These are phyloP conservation scores for Lingula anatina DNA, from an alignment of 2,888 invertebrate species.

Conservation along the genomic window DNA sequence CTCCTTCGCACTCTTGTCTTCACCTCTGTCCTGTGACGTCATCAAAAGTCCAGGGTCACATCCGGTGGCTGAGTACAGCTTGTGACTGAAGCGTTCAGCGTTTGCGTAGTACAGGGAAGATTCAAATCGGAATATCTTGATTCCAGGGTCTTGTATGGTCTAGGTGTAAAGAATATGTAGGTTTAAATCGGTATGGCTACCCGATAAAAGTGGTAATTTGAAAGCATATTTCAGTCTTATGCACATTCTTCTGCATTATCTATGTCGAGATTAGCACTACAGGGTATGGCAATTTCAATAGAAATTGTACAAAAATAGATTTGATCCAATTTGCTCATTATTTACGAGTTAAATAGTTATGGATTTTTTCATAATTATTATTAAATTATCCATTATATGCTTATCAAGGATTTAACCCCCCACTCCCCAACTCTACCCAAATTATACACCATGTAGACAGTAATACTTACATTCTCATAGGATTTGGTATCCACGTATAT, in stretches of 20 bases:
- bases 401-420: too few species aligned
- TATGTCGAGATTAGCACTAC: too few species aligned
- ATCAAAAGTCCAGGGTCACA: constrained; percentile 34
- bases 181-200: background rate
- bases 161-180: constrained; percentile 13
- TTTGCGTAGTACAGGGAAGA: constrained; percentile 55
- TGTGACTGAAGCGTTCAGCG: constrained; percentile 49
- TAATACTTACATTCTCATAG: constrained; percentile 28
- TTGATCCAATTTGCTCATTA: too few species aligned
- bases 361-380: too few species aligned
- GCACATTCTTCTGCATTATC: too few species aligned
- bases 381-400: too few species aligned
- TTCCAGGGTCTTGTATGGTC: constrained; percentile 44
- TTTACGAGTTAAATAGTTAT: too few species aligned
- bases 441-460: too few species aligned
- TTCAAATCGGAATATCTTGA: constrained; percentile 55
- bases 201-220: background rate
- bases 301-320: too few species aligned
- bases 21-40: constrained; percentile 16
- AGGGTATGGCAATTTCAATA: too few species aligned
- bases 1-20: constrained; percentile 12
- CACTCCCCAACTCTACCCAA: too few species aligned
- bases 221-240: too few species aligned
- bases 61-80: constrained; percentile 36
- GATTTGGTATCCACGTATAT: constrained; percentile 47